Base-by-base conservation (phyloP, 2,888 invertebrate genomes). In the Spialia ferax region DNA sequence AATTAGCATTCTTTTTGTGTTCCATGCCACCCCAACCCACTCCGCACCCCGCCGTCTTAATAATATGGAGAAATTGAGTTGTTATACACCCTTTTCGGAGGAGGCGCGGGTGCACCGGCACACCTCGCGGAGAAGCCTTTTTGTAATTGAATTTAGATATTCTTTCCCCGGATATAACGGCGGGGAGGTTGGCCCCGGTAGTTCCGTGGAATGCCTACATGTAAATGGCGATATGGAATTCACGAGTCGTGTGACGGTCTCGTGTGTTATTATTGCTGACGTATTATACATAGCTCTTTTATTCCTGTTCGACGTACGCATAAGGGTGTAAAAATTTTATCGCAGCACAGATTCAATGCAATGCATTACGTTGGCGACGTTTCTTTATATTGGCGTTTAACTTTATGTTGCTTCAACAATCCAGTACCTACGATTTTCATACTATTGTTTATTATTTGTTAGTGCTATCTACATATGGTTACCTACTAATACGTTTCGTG, bases 81-180 rank as follows among this genome's bases (percentile, higher is more conserved):
- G 93, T 91, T 91, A 88, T 88, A 91, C 92, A 90, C 92, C 91
- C 92, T 88, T 89, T 83, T 83, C 71, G 83, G 83, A 86, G 91
- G 89, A 87, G 90, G 91, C 86, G 87, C 88, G 93, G 90, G 89
- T 91, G 92, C 91, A 90, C 76, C 81, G 84, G 87, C 87, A 89
- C 91, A 91, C 91, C 89, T 81, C 79, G 86, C 78, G 70, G 76
- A 85, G 89, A 90, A 92, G 89, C 91, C 92, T 91, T 90, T 90
- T 91, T 91, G 92, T 93, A 93, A 93, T 93, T 93, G 93, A 93
- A 93, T 93, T 93, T 88, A 87, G 93, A 93, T 92, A 91, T 91
- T 91, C 89, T 86, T 87, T 86, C 83, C 84, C 85, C 84, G 91
- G 85, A 89, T 88, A 85, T 87, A 87, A 85, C 84, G 84, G 83